Evolutionary conservation across 2,797 vertebrate species (phyloP).

Genomic region (Tapera naevia): DNA sequence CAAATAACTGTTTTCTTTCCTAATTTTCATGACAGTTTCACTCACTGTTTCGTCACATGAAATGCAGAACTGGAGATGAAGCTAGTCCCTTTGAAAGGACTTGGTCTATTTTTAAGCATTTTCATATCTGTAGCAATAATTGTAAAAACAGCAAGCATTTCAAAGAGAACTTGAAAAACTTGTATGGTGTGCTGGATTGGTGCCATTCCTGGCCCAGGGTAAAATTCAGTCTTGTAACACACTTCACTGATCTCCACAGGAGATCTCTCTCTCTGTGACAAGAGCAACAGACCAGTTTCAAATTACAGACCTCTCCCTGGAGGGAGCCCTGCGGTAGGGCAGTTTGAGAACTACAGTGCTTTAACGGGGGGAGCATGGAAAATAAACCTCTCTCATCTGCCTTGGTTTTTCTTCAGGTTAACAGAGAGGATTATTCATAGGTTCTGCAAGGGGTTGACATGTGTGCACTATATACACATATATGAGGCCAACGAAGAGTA

Average conservation of each 20-base stretch:
- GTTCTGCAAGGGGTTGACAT: neutral
- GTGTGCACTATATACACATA: neutral
- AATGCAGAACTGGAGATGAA: neutral
- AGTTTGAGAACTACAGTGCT: neutral
- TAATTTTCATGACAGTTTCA: neutral
- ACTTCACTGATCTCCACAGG: neutral
- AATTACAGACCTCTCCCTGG: neutral
- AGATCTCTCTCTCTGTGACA: neutral
- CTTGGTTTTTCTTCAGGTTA: neutral
- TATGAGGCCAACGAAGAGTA: neutral
- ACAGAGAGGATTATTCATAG: neutral
- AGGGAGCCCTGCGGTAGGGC: neutral
- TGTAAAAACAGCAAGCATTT: neutral
- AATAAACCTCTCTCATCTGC: neutral
- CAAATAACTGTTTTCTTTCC: neutral
- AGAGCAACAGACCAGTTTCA: neutral
- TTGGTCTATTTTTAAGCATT: neutral
- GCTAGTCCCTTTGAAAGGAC: neutral
- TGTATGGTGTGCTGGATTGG: neutral
- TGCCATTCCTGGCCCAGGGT: neutral
- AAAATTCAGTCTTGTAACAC: neutral
- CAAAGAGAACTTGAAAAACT: neutral
- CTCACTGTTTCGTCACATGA: neutral
- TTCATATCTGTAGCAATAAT: neutral
- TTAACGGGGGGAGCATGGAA: neutral